Conservation (phyloP, 1,140 invertebrate species). For the Pseudachorutes palmiensis region DNA sequence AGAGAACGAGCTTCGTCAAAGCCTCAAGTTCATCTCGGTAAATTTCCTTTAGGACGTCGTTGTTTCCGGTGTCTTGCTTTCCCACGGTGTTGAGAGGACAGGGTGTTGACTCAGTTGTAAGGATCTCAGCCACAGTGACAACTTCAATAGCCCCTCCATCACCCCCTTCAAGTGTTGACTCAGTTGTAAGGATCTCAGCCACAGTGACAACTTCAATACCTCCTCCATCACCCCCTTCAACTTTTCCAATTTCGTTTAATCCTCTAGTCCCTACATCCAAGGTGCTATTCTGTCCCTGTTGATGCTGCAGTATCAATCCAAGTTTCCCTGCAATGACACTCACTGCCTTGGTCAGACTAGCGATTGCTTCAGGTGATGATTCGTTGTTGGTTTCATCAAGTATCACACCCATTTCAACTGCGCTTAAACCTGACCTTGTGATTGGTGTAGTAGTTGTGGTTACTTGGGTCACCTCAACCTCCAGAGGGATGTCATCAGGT, state of each 20-base stretch:
- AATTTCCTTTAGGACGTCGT: slow-evolving; percentile 23
- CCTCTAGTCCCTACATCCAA: slow-evolving; percentile 37
- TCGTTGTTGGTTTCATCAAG: background rate
- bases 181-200: no score
- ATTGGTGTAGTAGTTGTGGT: background rate
- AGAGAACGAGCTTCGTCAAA: background rate
- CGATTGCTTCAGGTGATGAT: slow-evolving; percentile 45
- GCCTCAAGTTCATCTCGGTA: slow-evolving; percentile 17
- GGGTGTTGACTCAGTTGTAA: slow-evolving; percentile 40
- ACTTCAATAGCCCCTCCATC: slow-evolving; percentile 38
- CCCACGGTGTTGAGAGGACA: background rate
- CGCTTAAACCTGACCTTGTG: background rate
- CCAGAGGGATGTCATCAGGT: no score
- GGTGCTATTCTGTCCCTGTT: slow-evolving; percentile 28
- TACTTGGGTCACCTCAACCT: no score
- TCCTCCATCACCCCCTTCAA: slow-evolving; percentile 39
- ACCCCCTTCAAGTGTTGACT: slow-evolving; percentile 38
- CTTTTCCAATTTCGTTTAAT: slow-evolving; percentile 35
- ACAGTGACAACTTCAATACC: no score
- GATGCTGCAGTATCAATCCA: background rate
- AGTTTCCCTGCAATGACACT: slow-evolving; percentile 5
- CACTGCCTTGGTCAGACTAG: slow-evolving; percentile 1
- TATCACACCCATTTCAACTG: background rate
- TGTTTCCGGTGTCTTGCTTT: slow-evolving; percentile 42
- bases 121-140: no score